phyloP scores from a whole-genome alignment of 2,113 vertebrate genomes.

The Cheilinus undulatus region DNA sequence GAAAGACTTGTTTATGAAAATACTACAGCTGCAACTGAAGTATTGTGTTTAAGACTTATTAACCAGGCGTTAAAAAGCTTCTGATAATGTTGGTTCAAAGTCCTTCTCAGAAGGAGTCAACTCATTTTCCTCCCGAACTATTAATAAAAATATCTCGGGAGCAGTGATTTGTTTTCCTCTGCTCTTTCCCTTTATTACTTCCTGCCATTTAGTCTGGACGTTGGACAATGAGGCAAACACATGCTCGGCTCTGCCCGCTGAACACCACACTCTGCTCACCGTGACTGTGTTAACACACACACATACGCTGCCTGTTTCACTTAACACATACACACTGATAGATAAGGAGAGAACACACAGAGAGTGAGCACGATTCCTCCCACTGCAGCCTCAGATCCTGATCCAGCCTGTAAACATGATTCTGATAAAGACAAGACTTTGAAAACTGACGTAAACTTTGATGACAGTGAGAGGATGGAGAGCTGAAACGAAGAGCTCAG shows the following conservation, averaged over 20 bases:
- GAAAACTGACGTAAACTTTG: slow-evolving; percentile 15
- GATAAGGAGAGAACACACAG: not conserved
- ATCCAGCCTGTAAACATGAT: slow-evolving; percentile 49
- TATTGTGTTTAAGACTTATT: too few relatives aligned
- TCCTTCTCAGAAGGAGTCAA: not conserved
- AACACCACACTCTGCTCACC: slow-evolving; percentile 32
- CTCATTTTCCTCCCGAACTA: slow-evolving; percentile 24
- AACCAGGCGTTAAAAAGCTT: not conserved
- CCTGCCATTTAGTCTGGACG: slow-evolving; percentile 45
- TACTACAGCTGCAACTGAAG: too few relatives aligned
- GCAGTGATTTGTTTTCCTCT: slow-evolving; percentile 11
- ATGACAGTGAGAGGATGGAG: slow-evolving; percentile 12
- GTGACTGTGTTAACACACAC: slow-evolving; percentile 14
- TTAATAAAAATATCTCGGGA: slow-evolving; percentile 9
- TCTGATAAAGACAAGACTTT: slow-evolving; percentile 39
- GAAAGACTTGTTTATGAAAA: too few relatives aligned
- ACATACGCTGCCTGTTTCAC: not conserved
- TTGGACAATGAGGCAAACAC: slow-evolving; percentile 38
- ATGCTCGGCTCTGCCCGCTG: slow-evolving; percentile 1
- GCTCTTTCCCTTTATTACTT: slow-evolving; percentile 42
- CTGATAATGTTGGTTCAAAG: not conserved
- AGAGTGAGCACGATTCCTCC: slow-evolving; percentile 6
- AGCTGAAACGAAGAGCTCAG: not conserved
- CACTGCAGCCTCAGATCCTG: slow-evolving; percentile 43
- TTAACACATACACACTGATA: slow-evolving; percentile 1